Evolutionary conservation across 2,888 invertebrate genomes (phyloP), one percentile per base, ranked within the genome.

Genomic region (Harpalus rubripes): DNA sequence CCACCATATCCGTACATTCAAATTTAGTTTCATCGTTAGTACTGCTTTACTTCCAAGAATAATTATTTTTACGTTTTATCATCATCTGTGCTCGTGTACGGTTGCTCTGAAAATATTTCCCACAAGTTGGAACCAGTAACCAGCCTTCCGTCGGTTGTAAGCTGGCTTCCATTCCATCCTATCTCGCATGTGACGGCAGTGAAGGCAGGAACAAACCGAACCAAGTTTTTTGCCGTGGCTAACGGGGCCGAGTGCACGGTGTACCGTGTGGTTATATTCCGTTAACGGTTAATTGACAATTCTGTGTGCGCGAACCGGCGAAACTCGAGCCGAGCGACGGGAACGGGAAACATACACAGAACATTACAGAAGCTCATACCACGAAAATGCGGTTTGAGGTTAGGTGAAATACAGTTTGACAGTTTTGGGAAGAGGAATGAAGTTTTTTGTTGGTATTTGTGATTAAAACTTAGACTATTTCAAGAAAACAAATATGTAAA

Each of bases 201-300:
- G 59, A 59, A 52, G 44, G 44, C 59, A 16, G 59, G 59, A 59
- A 59, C 59, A 52, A 52, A 22, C 68, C 39, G 68, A 32, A n/a
- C 63, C 22, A 15, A 15, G 68, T 44, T 74, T 74, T 74, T 74
- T 74, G 44, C 15, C 10, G 16, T 18, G 78, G 15, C 22, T 78
- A 78, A 78, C 78, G 78, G 78, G 56, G 56, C 26, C 78, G 7
- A 22, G n/a, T 18, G 32, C 72, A 44, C 12, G 22, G 76, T 5
- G 78, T 61, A 83, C 59, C 83, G 83, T 83, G 74, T 83, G 58
- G 74, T 83, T 76, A 83, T 74, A 61, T 59, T 83, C 76, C 83
- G 83, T 83, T 83, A 83, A 83, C 83, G 72, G 83, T 83, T 83
- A 83, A 83, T 83, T 83, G 83, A 76, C 83, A 83, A 83, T 82